These are phyloP conservation scores for Mergus octosetaceus DNA, from an alignment of 2,797 vertebrate genomes.

Conservation along the genomic window DNA sequence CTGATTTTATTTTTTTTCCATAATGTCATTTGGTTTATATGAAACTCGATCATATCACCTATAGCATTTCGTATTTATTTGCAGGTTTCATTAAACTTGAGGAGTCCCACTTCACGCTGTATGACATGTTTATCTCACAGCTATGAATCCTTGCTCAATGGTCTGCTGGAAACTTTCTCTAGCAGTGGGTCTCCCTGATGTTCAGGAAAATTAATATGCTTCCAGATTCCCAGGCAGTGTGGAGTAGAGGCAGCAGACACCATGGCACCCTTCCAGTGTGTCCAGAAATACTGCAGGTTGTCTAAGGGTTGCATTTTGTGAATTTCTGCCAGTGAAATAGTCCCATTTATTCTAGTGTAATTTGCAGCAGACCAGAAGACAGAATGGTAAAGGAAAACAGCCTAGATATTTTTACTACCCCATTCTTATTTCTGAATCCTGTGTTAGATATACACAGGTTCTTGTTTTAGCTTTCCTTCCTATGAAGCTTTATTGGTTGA, in stretches of 20 bases:
- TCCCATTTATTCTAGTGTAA: not conserved
- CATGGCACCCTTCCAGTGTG: not conserved
- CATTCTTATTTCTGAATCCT: not conserved
- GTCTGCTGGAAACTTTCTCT: not conserved
- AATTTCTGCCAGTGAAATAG: not conserved
- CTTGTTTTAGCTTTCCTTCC: not conserved
- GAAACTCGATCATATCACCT: not conserved
- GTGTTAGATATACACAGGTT: not conserved
- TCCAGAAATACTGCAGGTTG: not conserved
- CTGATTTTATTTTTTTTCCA: not conserved
- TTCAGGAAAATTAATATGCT: not conserved
- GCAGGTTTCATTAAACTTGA: not conserved
- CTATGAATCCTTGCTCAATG: not conserved
- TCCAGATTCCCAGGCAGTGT: not conserved
- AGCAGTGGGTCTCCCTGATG: not conserved
- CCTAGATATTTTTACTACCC: not conserved
- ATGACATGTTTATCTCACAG: not conserved
- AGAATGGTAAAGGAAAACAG: not conserved
- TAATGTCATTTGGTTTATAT: not conserved
- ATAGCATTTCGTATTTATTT: not conserved
- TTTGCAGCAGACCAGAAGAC: not conserved
- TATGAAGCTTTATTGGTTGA: not conserved
- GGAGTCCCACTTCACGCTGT: not conserved
- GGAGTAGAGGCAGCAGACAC: not conserved
- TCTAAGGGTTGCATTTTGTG: not conserved